Base-by-base conservation (phyloP, 2,797 vertebrate genomes). In the Benthosema pterotum region DNA sequence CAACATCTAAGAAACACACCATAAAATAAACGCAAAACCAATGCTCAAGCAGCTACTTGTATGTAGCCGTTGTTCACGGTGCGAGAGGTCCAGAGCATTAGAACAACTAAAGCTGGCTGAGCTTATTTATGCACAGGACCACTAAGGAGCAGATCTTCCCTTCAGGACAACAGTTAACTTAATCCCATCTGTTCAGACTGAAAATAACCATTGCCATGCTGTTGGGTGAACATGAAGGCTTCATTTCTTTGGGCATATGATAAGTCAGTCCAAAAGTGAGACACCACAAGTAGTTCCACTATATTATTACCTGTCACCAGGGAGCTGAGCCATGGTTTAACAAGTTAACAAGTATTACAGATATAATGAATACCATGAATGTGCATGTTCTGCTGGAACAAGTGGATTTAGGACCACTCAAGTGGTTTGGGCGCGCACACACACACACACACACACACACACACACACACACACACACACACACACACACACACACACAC, bases 131-230 rank as follows among this genome's bases (percentile, higher is more conserved):
- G 11, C 60, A 11, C 57, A 59, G 32, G 80, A 73, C 57, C 72
- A 58, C 58, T 73, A 57, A 77, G 62, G 19, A 59, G 43, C 65
- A 64, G 59, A 70, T 57, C 63, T 52, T 4, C 12, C 17, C 63
- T 65, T 9, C 45, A 59, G 50, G 66, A 81, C 65, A 77, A 69
- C 65, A 22, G 43, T 47, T 1, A n/a, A 9, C 67, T 61, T 90
- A 91, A 92, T 90, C 90, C 79, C 43, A 71, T 79, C 48, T 62
- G 68, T 51, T 42, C 58, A 52, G 46, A 83, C 89, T 85, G 68
- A 83, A 89, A 92, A 91, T 88, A 91, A 83, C 83, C 76, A 72
- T 14, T 52, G 18, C 59, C 52, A 43, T 0, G 13, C 12, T 15
- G 11, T 12, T 17, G 18, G 63, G 6, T 57, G 50, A 17, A 48